Conservation (phyloP, 1,140 invertebrate species). For the Trachelipus rathkii region DNA sequence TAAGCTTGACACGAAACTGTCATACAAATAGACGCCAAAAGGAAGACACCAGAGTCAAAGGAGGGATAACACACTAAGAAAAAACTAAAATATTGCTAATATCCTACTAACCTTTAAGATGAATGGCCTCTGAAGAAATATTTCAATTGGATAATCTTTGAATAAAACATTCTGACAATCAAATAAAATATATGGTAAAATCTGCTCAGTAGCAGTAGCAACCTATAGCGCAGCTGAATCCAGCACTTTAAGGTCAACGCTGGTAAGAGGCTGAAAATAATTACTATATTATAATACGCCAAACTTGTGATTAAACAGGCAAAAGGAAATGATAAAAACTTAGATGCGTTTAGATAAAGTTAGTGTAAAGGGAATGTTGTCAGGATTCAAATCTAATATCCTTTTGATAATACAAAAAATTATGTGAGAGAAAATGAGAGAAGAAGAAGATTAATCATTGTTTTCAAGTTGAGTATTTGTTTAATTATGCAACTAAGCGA, state of each 20-base stretch:
- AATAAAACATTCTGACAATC: background rate
- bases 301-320: background rate
- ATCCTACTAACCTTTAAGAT: background rate
- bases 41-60: too few species aligned
- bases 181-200: background rate
- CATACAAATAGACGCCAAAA: too few species aligned
- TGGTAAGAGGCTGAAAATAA: too few species aligned
- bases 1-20: too few species aligned
- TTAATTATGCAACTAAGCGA: too few species aligned
- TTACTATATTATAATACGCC: too few species aligned
- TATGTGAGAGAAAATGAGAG: background rate
- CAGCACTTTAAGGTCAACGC: too few species aligned
- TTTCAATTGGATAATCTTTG: too few species aligned
- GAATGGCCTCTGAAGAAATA: background rate
- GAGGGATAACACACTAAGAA: background rate
- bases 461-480: too few species aligned
- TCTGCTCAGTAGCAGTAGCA: background rate
- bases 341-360: too few species aligned
- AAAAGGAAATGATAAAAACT: background rate
- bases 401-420: background rate
- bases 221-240: background rate
- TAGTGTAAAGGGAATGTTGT: too few species aligned
- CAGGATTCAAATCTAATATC: background rate
- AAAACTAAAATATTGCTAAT: background rate
- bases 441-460: background rate